These are phyloP conservation scores for Chloroclystis v-ata DNA, from an alignment of 2,888 invertebrate species.

Conservation along the genomic window DNA sequence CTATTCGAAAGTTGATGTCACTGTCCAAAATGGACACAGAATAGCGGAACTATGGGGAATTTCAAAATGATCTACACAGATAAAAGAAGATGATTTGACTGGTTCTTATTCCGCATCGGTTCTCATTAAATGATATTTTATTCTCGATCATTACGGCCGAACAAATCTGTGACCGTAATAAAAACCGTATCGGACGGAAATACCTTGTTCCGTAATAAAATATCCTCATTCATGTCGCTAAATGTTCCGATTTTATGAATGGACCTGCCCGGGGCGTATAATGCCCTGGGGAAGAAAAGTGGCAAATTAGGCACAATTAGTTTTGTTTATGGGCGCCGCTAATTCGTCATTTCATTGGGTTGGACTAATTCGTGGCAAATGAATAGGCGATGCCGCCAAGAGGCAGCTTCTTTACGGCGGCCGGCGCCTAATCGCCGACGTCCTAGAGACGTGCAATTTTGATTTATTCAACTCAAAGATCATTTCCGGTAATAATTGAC, in stretches of 20 bases:
- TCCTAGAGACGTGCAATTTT: constrained; percentile 62
- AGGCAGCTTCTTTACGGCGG: constrained; percentile 47
- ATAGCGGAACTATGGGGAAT: constrained; percentile 22
- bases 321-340: constrained; percentile 39
- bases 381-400: constrained; percentile 44
- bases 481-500: constrained; percentile 70
- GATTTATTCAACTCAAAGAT: constrained; percentile 66
- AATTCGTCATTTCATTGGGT: constrained; percentile 39
- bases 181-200: constrained; percentile 26
- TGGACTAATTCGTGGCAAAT: constrained; percentile 34
- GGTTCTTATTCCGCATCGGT: too few species aligned
- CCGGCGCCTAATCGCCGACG: constrained; percentile 46
- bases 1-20: constrained; percentile 60
- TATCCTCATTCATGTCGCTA: constrained; percentile 24
- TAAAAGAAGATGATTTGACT: too few species aligned
- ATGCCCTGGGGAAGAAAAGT: constrained; percentile 24
- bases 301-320: constrained; percentile 49
- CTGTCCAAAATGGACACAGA: constrained; percentile 30
- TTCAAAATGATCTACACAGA: neutral
- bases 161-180: constrained; percentile 19
- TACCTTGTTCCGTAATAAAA: constrained; percentile 28
- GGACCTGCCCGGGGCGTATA: constrained; percentile 20
- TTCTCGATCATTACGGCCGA: constrained; percentile 7
- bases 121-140: neutral
- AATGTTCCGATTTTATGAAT: constrained; percentile 29